These are phyloP conservation scores for Siniperca undulata DNA, from an alignment of 2,797 vertebrate genomes.

Conservation along the genomic window DNA sequence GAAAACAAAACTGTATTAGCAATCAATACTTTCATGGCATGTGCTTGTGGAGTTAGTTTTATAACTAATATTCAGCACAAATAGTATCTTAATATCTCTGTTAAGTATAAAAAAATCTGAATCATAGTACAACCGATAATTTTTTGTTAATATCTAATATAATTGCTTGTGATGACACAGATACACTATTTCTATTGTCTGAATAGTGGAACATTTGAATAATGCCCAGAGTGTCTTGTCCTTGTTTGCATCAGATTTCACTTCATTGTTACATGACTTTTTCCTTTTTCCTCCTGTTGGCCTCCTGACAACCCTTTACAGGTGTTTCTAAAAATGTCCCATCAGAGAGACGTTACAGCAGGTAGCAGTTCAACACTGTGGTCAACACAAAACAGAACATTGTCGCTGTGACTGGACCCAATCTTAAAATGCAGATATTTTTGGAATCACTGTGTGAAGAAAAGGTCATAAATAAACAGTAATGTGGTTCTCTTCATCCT, in stretches of 20 bases:
- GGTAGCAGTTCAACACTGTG: not conserved
- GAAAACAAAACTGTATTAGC: no score
- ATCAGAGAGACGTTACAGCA: constrained; percentile 3
- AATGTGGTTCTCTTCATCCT: not conserved
- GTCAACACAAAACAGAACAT: not conserved
- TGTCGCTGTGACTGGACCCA: not conserved
- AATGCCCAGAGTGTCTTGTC: constrained; percentile 2
- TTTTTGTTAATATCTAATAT: not conserved
- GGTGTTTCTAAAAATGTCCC: not conserved
- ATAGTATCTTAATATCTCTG: not conserved
- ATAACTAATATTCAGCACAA: not conserved
- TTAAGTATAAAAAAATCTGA: not conserved
- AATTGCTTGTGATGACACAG: not conserved
- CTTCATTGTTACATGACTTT: not conserved
- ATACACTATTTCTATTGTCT: constrained; percentile 44
- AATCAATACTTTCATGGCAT: not conserved
- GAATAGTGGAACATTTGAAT: constrained; percentile 49
- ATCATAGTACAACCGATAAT: not conserved
- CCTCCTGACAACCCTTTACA: not conserved
- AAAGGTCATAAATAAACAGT: constrained; percentile 23
- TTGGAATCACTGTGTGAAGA: not conserved
- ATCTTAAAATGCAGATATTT: constrained; percentile 8
- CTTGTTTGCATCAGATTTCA: constrained; percentile 56
- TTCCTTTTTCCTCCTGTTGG: constrained; percentile 59
- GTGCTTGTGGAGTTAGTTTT: not conserved